These are phyloP conservation scores for Pseudorhombus dupliciocellatus DNA, from an alignment of 2,113 vertebrate genomes.

Conservation along the genomic window DNA sequence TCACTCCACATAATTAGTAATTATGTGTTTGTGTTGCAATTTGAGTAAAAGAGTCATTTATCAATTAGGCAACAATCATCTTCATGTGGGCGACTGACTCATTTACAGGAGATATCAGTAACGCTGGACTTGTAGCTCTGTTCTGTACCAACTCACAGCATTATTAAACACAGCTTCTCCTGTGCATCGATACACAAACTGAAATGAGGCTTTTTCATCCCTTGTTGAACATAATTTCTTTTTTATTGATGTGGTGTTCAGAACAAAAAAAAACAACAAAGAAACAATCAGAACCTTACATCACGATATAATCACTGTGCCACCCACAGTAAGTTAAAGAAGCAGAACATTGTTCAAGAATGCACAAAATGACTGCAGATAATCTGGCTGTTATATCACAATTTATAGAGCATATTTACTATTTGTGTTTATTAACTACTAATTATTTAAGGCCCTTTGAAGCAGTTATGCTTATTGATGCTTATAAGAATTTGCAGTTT, in stretches of 20 bases:
- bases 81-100: conserved; percentile 30
- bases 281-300: not conserved
- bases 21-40: conserved; percentile 44
- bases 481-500: too few relatives aligned
- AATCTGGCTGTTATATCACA: not conserved
- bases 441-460: too few relatives aligned
- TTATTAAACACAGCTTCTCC: conserved; percentile 13
- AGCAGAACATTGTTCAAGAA: not conserved
- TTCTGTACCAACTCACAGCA: conserved; percentile 1
- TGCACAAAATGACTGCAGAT: not conserved
- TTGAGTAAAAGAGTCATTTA: conserved; percentile 44
- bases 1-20: conserved; percentile 43
- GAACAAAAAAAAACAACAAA: too few relatives aligned
- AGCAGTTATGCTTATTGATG: too few relatives aligned
- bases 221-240: not conserved
- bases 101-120: conserved; percentile 35
- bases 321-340: not conserved
- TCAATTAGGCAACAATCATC: conserved; percentile 35
- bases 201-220: not conserved
- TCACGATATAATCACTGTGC: not conserved
- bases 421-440: too few relatives aligned
- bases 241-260: not conserved
- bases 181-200: not conserved
- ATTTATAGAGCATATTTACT: not conserved
- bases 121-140: not conserved